Conservation (phyloP, 2,888 invertebrate species). For the Parelbella ahira region DNA sequence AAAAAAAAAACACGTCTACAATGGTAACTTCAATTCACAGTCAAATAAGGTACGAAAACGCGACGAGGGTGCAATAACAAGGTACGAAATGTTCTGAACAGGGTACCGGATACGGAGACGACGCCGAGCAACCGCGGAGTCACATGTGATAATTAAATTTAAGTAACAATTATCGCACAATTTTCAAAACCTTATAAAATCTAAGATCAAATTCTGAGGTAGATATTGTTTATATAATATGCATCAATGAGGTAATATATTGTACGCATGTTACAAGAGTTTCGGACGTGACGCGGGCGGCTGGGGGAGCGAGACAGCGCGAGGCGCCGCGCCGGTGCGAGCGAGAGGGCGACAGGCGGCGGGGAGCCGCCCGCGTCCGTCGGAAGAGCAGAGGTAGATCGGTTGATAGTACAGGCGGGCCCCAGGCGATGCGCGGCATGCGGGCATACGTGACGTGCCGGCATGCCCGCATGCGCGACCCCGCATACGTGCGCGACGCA, state of each 20-base stretch:
- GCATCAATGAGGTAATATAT: constrained; percentile 74
- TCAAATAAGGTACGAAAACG: constrained; percentile 61
- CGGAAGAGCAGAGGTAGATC: constrained; percentile 65
- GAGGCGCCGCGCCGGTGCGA: constrained; percentile 29
- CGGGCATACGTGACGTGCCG: too few relatives aligned
- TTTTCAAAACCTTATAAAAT: constrained; percentile 70
- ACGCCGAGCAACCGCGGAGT: constrained; percentile 70
- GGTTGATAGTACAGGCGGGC: constrained; percentile 47
- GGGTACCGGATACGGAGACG: constrained; percentile 55
- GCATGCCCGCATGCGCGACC: too few relatives aligned
- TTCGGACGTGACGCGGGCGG: constrained; percentile 30
- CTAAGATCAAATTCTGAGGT: constrained; percentile 79
- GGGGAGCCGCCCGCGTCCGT: constrained; percentile 41
- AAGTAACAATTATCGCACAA: constrained; percentile 78
- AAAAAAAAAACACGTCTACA: constrained; percentile 64
- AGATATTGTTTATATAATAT: constrained; percentile 74
- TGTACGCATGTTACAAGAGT: constrained; percentile 59
- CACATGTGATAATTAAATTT: constrained; percentile 69
- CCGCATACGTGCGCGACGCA: too few relatives aligned
- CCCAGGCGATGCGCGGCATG: constrained; percentile 3
- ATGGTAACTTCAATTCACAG: constrained; percentile 76
- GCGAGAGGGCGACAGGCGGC: constrained; percentile 18
- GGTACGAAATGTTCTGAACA: constrained; percentile 65
- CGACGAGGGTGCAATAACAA: constrained; percentile 47
- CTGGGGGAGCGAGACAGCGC: constrained; percentile 19